Evolutionary conservation across 2,797 vertebrate species (phyloP).

Genomic region (Channallabes apus): DNA sequence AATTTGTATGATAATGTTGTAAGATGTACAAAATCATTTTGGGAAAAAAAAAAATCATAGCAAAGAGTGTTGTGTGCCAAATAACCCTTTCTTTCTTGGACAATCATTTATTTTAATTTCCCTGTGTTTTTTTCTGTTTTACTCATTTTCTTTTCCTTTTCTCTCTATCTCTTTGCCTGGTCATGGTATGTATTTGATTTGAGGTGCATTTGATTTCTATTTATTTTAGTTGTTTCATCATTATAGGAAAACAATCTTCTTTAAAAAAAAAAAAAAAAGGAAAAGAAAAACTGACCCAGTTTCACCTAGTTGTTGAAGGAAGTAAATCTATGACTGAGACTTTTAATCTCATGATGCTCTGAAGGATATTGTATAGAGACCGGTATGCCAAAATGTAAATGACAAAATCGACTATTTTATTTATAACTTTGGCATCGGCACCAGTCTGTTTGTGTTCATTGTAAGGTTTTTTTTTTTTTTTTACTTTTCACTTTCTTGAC

Average conservation of each 20-base stretch:
- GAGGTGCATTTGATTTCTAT: slow-evolving; percentile 77
- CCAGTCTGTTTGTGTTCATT: slow-evolving; percentile 62
- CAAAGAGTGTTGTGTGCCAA: slow-evolving; percentile 85
- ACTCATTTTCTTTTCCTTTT: slow-evolving; percentile 57
- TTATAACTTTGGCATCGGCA: slow-evolving; percentile 62
- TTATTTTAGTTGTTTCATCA: slow-evolving; percentile 79
- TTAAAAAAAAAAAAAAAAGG: slow-evolving; percentile 62
- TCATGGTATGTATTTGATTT: slow-evolving; percentile 76
- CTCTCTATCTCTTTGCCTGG: slow-evolving; percentile 59
- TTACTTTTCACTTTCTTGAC: slow-evolving; percentile 56
- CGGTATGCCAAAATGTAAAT: slow-evolving; percentile 75
- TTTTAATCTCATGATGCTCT: slow-evolving; percentile 67
- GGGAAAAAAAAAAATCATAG: slow-evolving; percentile 76
- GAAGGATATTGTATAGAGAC: slow-evolving; percentile 59
- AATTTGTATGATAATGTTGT: slow-evolving; percentile 84
- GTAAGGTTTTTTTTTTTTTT: slow-evolving; percentile 66
- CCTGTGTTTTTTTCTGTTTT: slow-evolving; percentile 70
- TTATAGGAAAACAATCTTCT: slow-evolving; percentile 62
- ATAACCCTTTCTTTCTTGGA: slow-evolving; percentile 81
- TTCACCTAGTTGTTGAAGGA: slow-evolving; percentile 71
- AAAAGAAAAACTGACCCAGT: slow-evolving; percentile 25
- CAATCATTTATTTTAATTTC: slow-evolving; percentile 79
- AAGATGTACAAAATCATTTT: slow-evolving; percentile 80
- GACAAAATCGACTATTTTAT: slow-evolving; percentile 69
- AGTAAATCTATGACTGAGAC: slow-evolving; percentile 64